Base-by-base conservation (phyloP, 2,888 invertebrate genomes). In the Scaptomyza parva region DNA sequence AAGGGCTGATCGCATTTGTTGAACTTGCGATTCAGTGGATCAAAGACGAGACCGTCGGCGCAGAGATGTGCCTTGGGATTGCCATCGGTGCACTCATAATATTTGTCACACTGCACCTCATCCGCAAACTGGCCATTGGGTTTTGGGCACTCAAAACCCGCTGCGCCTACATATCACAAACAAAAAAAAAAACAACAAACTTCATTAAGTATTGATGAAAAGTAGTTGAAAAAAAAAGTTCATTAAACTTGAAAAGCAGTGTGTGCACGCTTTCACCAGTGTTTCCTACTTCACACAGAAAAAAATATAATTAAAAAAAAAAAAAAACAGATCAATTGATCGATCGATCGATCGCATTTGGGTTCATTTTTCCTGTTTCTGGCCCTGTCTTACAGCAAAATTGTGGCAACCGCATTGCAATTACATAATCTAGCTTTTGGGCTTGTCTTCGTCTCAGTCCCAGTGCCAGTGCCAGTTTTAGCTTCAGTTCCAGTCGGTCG, bases 1-100 rank as follows among this genome's bases (percentile, higher is more conserved):
- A 97, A 97, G 89, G 97, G 96, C 90, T 97, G 97, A 92, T 97
- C 97, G 90, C 97, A 97, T 90, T 97, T 97, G 93, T 97, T 97
- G 90, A 96, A 93, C 92, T 96, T 96, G 86, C 97, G 94, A 91
- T 96, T 97, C 76, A 94, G 92, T 0, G 94, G 96, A 93, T 97
- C 97, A 91, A 97, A 97, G 50, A 97, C 96, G 35, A 97, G 93
- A 65, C 97, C 97, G 90, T 97, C 97, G 5, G 97, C 96, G 88
- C 97, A 97, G 3, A 96, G 92, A 91, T 96, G 96, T 80, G 95
- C 94, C 72, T 92, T 94, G 30, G 96, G 93, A 0, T 93, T 92
- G 5, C 96, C 96, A 72, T 97, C 96, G 0, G 90, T 90, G 90
- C 97, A 97, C 62, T 95, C 94, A 92, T 95, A 96, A 92, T 93